Evolutionary conservation across 2,113 vertebrate species (phyloP).

Genomic region (Apteryx mantelli): DNA sequence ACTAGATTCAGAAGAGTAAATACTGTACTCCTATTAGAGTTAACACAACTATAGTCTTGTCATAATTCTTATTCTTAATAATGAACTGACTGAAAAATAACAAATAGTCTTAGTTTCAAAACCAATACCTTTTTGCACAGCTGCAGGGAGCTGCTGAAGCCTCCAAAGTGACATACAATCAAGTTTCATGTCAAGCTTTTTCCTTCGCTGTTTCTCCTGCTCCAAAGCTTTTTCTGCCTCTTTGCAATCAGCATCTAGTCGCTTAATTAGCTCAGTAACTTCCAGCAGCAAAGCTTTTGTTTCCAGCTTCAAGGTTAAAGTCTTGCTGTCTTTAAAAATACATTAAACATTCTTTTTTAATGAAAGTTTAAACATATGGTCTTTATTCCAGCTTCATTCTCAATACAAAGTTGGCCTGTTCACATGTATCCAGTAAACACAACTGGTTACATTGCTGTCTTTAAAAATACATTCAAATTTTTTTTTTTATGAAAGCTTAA

Average conservation of each 20-base stretch:
- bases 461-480: neutral
- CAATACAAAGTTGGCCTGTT: neutral
- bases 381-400: neutral
- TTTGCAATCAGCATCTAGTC: slow-evolving; percentile 84
- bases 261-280: slow-evolving; percentile 81
- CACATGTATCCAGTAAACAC: neutral
- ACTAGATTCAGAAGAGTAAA: neutral
- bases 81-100: neutral
- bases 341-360: slow-evolving; percentile 22
- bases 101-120: neutral
- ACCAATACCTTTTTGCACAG: slow-evolving; percentile 80
- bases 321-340: slow-evolving; percentile 66
- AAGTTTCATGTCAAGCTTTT: slow-evolving; percentile 73
- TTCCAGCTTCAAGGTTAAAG: slow-evolving; percentile 76
- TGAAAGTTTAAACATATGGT: slow-evolving; percentile 30
- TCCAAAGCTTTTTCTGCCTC: slow-evolving; percentile 80
- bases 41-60: neutral
- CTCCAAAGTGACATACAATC: slow-evolving; percentile 81
- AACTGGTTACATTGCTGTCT: neutral
- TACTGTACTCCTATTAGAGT: neutral
- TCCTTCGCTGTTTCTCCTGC: slow-evolving; percentile 75
- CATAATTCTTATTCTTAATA: neutral
- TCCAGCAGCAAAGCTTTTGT: slow-evolving; percentile 81
- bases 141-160: slow-evolving; percentile 77
- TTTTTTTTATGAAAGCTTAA: neutral